Evolutionary conservation across 2,888 invertebrate genomes (phyloP).

Genomic region (Tachina grossa): DNA sequence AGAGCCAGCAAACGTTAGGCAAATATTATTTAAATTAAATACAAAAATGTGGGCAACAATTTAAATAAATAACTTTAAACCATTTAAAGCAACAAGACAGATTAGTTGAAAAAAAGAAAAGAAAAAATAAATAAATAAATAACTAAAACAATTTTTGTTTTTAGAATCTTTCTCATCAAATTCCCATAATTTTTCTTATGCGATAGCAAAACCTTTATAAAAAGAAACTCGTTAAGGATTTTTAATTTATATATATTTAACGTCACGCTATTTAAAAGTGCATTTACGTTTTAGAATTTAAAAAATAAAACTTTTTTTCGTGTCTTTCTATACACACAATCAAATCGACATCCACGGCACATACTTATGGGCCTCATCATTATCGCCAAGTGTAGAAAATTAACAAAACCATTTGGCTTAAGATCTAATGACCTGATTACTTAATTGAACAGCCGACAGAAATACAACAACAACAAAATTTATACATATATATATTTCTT

Average conservation of each 20-base stretch:
- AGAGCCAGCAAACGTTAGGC: constrained; percentile 8
- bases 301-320: constrained; percentile 41
- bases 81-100: constrained; percentile 55
- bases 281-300: constrained; percentile 63
- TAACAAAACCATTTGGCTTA: constrained; percentile 75
- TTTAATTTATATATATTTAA: constrained; percentile 70
- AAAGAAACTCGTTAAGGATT: constrained; percentile 67
- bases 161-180: constrained; percentile 33
- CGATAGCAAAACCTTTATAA: constrained; percentile 44
- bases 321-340: constrained; percentile 30
- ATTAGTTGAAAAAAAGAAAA: constrained; percentile 23
- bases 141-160: constrained; percentile 29
- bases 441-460: constrained; percentile 75
- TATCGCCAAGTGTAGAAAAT: constrained; percentile 72
- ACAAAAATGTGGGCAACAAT: constrained; percentile 60
- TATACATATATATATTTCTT: constrained; percentile 41
- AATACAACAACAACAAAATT: constrained; percentile 57
- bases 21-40: constrained; percentile 55
- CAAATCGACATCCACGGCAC: constrained; percentile 18
- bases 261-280: constrained; percentile 73
- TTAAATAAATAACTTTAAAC: constrained; percentile 62
- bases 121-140: constrained; percentile 6
- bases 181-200: constrained; percentile 57
- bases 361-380: constrained; percentile 68
- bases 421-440: constrained; percentile 78